These are phyloP conservation scores for Mus pahari DNA, from an alignment of 2,113 vertebrate genomes.

Conservation along the genomic window DNA sequence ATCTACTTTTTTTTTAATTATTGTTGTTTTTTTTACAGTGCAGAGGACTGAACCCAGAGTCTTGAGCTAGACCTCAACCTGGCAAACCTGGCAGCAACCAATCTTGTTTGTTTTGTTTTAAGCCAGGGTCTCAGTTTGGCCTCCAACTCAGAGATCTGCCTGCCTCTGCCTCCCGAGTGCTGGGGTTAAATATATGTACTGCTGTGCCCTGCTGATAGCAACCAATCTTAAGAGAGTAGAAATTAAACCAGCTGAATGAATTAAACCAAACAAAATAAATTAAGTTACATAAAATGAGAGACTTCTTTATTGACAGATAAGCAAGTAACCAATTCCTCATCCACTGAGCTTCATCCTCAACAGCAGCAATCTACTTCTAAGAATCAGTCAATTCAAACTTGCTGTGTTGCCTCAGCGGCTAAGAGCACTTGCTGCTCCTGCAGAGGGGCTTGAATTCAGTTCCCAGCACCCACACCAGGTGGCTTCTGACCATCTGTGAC, in stretches of 20 bases:
- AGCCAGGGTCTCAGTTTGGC: too few relatives aligned
- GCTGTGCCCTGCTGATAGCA: too few relatives aligned
- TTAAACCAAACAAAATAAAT: background rate
- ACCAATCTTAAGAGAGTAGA: background rate
- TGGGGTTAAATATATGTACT: too few relatives aligned
- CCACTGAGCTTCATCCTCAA: background rate
- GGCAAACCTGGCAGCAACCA: background rate
- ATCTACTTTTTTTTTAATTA: background rate
- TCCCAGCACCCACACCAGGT: background rate
- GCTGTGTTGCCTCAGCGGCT: background rate
- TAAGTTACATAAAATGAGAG: background rate
- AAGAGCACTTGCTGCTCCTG: background rate
- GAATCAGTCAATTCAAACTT: background rate
- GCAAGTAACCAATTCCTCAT: background rate
- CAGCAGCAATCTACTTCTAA: background rate
- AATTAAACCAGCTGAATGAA: background rate
- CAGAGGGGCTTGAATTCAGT: background rate
- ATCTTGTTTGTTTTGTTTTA: too few relatives aligned
- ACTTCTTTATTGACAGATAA: background rate
- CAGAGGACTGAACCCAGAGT: background rate
- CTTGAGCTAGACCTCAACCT: background rate
- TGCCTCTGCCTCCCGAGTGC: too few relatives aligned
- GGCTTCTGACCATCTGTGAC: background rate
- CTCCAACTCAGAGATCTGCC: too few relatives aligned
- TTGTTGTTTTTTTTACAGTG: background rate